These are phyloP conservation scores for Syngnathoides biaculeatus DNA, from an alignment of 2,113 vertebrate genomes.

Conservation along the genomic window DNA sequence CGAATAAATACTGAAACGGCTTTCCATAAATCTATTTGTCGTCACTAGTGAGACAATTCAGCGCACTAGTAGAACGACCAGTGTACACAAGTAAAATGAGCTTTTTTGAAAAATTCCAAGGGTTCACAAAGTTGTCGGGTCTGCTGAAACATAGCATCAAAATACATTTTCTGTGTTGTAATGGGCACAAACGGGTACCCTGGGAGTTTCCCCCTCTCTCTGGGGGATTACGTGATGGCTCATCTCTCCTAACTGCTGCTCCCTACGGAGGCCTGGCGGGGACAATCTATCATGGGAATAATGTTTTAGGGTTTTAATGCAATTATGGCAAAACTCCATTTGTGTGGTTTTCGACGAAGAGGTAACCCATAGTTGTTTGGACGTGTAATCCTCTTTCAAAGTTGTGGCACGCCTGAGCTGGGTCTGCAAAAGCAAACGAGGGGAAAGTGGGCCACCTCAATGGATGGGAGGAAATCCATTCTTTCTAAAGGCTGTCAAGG, in stretches of 20 bases:
- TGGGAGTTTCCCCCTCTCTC: not conserved
- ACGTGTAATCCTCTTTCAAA: not conserved
- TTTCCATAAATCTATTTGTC: not conserved
- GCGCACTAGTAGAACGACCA: not conserved
- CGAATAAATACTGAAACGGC: not conserved
- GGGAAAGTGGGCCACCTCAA: too few species aligned
- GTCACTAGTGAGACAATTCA: not conserved
- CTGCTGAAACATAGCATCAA: not conserved
- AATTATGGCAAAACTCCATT: not conserved
- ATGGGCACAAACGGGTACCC: not conserved
- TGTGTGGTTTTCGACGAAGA: slow-evolving; percentile 1
- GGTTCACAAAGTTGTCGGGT: not conserved
- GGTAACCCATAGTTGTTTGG: slow-evolving; percentile 2
- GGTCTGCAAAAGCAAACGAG: not conserved
- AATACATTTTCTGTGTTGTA: not conserved
- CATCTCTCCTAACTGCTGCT: not conserved
- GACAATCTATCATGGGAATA: slow-evolving; percentile 4
- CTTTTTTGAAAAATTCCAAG: not conserved
- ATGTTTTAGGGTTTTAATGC: not conserved
- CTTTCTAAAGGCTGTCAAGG: not conserved
- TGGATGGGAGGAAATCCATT: too few species aligned
- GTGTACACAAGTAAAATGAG: not conserved
- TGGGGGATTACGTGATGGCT: not conserved
- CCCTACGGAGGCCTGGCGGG: not conserved
- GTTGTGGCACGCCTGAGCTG: not conserved